Conservation (phyloP, 2,113 vertebrate genomes). For the Eurypyga helias region DNA sequence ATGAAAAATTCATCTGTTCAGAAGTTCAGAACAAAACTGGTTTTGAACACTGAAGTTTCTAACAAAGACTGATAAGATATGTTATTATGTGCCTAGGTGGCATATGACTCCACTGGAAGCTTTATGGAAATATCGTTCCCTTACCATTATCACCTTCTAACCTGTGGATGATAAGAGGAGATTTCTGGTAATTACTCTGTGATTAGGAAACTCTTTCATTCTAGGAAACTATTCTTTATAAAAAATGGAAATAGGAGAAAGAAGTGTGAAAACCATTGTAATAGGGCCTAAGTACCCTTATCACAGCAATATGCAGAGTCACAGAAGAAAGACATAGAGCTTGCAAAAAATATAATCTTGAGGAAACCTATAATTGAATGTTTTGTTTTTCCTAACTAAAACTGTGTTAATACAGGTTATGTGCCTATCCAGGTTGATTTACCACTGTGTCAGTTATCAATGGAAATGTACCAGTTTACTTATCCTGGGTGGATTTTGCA, state of each 20-base stretch:
- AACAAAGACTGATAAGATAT: background rate
- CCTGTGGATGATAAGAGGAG: background rate
- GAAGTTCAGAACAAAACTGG: background rate
- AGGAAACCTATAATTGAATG: accelerated
- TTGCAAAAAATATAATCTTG: background rate
- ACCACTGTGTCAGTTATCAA: background rate
- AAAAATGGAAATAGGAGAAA: background rate
- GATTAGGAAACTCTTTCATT: background rate
- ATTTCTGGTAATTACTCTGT: background rate
- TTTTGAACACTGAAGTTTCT: background rate
- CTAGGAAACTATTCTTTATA: background rate
- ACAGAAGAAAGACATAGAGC: background rate
- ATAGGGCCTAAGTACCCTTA: accelerated
- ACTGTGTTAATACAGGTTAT: background rate
- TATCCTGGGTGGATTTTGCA: background rate
- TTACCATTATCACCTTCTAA: background rate
- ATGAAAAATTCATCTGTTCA: background rate
- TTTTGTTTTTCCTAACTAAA: background rate
- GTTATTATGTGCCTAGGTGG: background rate
- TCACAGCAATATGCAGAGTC: background rate
- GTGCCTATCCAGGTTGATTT: background rate
- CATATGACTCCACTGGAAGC: background rate
- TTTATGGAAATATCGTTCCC: background rate
- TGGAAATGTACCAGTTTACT: background rate
- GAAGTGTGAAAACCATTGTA: background rate